These are phyloP conservation scores for Rhizoglyphus robini DNA, from an alignment of 1,140 invertebrate species.

Conservation along the genomic window DNA sequence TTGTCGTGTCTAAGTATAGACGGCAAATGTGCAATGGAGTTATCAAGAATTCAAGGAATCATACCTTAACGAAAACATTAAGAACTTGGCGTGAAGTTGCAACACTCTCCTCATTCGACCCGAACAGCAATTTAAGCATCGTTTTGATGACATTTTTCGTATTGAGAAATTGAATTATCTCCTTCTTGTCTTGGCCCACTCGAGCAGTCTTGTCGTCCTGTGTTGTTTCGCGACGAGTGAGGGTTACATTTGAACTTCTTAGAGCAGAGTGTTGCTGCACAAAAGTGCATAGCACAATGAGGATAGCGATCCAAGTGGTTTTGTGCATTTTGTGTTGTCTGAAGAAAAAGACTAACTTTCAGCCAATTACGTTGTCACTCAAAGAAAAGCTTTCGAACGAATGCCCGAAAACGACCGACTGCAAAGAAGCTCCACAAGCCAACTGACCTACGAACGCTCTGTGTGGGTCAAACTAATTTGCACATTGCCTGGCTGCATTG, in stretches of 20 bases:
- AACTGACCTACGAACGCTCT: no score
- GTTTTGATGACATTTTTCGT: constrained; percentile 29
- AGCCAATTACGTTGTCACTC: no score
- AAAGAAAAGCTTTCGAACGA: no score
- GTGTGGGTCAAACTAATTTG: no score
- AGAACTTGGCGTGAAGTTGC: constrained; percentile 29
- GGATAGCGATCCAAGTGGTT: background rate
- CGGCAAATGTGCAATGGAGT: no score
- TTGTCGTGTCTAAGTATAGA: no score
- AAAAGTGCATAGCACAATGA: background rate
- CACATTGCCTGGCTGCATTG: no score
- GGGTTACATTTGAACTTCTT: background rate
- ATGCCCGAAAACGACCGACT: no score
- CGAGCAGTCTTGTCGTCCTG: background rate
- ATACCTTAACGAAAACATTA: constrained; percentile 27
- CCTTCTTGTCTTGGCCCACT: constrained; percentile 24
- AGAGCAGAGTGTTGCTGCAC: background rate
- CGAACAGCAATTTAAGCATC: constrained; percentile 29
- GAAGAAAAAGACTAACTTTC: no score
- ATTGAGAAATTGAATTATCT: constrained; percentile 28
- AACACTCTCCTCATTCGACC: constrained; percentile 28
- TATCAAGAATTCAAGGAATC: no score
- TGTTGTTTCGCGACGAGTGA: background rate
- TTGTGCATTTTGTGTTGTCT: no score
- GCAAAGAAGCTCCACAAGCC: no score